A percentile compares a stretch with the other conserved stretches of the same genome.
Conservation (phyloP, 2,888 invertebrate genomes). For the Strigamia transsilvanica region DNA sequence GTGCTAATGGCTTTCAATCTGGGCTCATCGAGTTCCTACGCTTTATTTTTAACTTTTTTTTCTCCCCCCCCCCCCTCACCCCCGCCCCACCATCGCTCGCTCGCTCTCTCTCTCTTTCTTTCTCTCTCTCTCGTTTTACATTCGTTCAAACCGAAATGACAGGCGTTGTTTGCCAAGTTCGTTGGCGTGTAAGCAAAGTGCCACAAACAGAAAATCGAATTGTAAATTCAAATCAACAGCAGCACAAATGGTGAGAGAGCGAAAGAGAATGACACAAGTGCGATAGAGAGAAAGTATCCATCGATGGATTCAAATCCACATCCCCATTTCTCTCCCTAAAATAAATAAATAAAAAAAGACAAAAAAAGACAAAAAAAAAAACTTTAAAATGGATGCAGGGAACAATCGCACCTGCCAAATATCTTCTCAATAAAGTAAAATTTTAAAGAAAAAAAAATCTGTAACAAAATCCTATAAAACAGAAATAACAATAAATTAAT, state of each 20-base stretch:
- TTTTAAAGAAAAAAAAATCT: neutral
- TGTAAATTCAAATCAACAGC: conserved; percentile 48
- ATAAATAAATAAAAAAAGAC: neutral
- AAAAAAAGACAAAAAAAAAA: neutral
- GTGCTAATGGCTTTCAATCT: conserved; percentile 12
- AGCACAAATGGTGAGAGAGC: conserved; percentile 32
- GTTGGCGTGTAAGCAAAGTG: conserved; percentile 49
- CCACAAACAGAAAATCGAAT: conserved; percentile 49
- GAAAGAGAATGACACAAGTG: conserved; percentile 5
- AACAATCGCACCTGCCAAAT: conserved; percentile 33
- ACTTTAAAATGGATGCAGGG: neutral
- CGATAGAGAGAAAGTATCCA: conserved; percentile 16
- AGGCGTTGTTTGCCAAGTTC: conserved; percentile 46
- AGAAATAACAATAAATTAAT: neutral
- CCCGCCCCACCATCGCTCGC: too few relatives aligned
- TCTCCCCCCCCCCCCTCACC: too few relatives aligned
- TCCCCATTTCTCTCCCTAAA: neutral
- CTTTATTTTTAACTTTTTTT: neutral
- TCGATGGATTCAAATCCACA: conserved; percentile 40
- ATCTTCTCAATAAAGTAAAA: neutral
- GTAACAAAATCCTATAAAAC: neutral
- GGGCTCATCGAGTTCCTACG: conserved; percentile 17
- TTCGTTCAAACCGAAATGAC: conserved; percentile 23
- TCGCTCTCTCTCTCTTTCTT: neutral
- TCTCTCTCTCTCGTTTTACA: neutral